Evolutionary conservation across 2,113 vertebrate genomes (phyloP).

Genomic region (Hypomesus transpacificus): DNA sequence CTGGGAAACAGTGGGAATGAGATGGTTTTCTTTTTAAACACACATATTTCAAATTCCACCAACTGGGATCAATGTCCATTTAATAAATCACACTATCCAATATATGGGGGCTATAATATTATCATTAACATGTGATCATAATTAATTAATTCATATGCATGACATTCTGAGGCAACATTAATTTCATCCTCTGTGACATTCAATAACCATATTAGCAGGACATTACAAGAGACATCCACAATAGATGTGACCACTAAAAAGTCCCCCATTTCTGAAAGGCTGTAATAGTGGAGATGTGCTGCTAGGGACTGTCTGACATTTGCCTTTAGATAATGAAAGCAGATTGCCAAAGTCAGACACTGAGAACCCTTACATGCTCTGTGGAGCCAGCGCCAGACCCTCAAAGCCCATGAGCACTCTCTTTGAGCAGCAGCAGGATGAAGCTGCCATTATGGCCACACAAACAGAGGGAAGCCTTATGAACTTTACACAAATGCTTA

Average conservation of each 20-base stretch:
- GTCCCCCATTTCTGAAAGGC: conserved; percentile 6
- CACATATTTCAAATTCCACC: background rate
- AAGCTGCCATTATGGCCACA: conserved; percentile 63
- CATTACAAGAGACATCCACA: conserved; percentile 6
- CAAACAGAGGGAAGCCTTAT: conserved; percentile 76
- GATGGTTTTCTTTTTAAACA: conserved; percentile 1
- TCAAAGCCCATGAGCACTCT: conserved; percentile 53
- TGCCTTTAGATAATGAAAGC: conserved; percentile 52
- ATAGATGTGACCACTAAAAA: conserved; percentile 18
- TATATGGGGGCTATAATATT: conserved; percentile 19
- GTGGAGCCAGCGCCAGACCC: conserved; percentile 42
- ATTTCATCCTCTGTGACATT: conserved; percentile 27
- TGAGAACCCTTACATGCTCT: conserved; percentile 64
- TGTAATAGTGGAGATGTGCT: conserved; percentile 23
- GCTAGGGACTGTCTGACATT: conserved; percentile 35
- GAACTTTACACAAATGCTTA: conserved; percentile 76
- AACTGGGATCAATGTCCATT: conserved; percentile 16
- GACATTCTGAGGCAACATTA: conserved; percentile 22
- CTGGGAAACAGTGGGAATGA: conserved; percentile 19
- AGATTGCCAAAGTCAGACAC: conserved; percentile 61
- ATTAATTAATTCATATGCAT: conserved; percentile 18
- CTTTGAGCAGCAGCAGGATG: conserved; percentile 70
- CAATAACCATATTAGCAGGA: background rate
- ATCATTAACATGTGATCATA: conserved; percentile 34
- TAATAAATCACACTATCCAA: conserved; percentile 28